Evolutionary conservation across 2,888 invertebrate species (phyloP).

Genomic region (Mesorhabditis spiculigera): DNA sequence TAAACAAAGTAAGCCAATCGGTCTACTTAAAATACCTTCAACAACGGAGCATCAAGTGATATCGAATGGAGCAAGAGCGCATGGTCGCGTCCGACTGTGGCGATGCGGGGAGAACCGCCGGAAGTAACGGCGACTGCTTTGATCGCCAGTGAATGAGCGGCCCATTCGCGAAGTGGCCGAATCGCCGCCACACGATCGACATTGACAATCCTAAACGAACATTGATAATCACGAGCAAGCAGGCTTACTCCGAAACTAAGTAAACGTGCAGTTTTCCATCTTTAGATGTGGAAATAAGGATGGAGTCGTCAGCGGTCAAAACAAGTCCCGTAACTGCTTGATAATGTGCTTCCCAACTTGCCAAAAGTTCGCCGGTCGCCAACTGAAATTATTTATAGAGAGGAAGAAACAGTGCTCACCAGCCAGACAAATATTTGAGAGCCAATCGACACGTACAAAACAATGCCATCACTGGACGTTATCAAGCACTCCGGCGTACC

Average conservation of each 20-base stretch:
- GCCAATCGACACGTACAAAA: conserved; percentile 39
- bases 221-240: not conserved
- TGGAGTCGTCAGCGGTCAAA: conserved; percentile 37
- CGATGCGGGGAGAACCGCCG: conserved; percentile 34
- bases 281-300: conserved; percentile 34
- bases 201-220: conserved; percentile 24
- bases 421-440: conserved; percentile 44
- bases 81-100: conserved; percentile 40
- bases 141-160: conserved; percentile 39
- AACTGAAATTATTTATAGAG: conserved; percentile 25
- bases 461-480: conserved; percentile 28
- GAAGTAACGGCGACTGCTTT: conserved; percentile 33
- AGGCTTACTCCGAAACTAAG: conserved; percentile 36
- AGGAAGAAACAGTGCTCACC: conserved; percentile 18
- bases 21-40: conserved; percentile 21
- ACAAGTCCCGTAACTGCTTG: conserved; percentile 35
- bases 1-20: conserved; percentile 16
- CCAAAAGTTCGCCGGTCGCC: conserved; percentile 36
- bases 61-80: conserved; percentile 34
- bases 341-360: conserved; percentile 43
- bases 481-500: conserved; percentile 28
- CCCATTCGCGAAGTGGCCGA: conserved; percentile 35
- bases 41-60: conserved; percentile 29
- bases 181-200: conserved; percentile 25
- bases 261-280: conserved; percentile 45